Evolutionary conservation across 2,888 invertebrate species (phyloP).

Genomic region (Slavum lentiscoides): DNA sequence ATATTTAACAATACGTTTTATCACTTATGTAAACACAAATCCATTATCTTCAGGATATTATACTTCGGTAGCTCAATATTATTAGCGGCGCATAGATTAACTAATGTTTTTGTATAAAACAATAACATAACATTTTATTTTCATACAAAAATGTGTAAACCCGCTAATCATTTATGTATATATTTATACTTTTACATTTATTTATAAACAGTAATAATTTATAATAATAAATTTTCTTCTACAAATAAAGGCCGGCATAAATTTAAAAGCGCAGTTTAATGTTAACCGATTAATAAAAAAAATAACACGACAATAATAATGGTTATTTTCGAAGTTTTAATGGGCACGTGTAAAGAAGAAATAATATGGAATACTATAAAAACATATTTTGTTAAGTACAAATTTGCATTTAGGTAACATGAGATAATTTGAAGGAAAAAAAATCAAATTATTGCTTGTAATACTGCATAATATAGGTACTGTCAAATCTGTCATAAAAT

Average conservation of each 20-base stretch:
- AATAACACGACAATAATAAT: neutral
- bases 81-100: constrained; percentile 7
- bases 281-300: constrained; percentile 42
- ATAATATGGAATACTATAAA: constrained; percentile 12
- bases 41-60: neutral
- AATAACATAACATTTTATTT: constrained; percentile 27
- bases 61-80: constrained; percentile 30
- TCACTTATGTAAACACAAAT: constrained; percentile 32
- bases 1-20: constrained; percentile 38
- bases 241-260: constrained; percentile 46
- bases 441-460: constrained; percentile 33
- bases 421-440: constrained; percentile 31
- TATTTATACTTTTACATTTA: constrained; percentile 45
- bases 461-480: constrained; percentile 37
- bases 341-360: neutral
- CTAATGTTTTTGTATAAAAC: constrained; percentile 42
- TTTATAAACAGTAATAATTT: constrained; percentile 46
- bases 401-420: constrained; percentile 31
- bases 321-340: neutral
- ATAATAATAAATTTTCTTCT: constrained; percentile 47
- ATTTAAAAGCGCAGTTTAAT: constrained; percentile 47
- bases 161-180: constrained; percentile 32
- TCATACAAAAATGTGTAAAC: constrained; percentile 38
- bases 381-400: constrained; percentile 42
- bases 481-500: constrained; percentile 32